Percentiles rank a stretch among this genome's conserved stretches.
Evolutionary conservation across 2,113 vertebrate genomes (phyloP).

Genomic region (Larimichthys polyactis): DNA sequence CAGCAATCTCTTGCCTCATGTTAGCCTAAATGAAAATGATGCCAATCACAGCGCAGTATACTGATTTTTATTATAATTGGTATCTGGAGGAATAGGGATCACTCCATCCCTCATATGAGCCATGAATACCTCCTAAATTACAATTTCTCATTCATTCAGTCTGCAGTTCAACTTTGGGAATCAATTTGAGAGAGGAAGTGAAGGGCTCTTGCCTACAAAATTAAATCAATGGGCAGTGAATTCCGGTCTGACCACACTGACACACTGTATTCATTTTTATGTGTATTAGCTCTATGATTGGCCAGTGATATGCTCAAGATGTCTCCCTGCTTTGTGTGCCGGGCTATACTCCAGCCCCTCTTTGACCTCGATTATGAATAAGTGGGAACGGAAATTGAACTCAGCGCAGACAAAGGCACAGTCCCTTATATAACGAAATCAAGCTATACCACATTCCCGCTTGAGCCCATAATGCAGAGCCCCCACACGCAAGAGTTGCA

Average conservation of each 20-base stretch:
- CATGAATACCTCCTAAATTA: not conserved
- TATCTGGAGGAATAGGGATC: not conserved
- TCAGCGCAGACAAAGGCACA: not conserved
- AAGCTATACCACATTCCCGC: constrained; percentile 10
- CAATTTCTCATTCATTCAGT: not conserved
- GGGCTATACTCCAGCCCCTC: not conserved
- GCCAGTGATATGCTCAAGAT: constrained; percentile 1
- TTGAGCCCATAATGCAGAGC: constrained; percentile 11
- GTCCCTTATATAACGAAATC: constrained; percentile 35
- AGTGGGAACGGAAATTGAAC: constrained; percentile 22
- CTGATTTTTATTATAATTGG: not conserved
- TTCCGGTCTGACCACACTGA: not conserved
- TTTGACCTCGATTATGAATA: constrained; percentile 31
- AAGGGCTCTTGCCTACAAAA: not conserved
- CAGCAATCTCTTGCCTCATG: not conserved
- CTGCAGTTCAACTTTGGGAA: not conserved
- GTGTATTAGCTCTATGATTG: constrained; percentile 8
- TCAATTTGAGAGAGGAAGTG: not conserved
- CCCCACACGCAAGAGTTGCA: constrained; percentile 16
- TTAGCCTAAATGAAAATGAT: not conserved
- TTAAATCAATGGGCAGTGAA: not conserved
- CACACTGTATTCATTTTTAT: not conserved
- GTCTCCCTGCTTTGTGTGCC: not conserved
- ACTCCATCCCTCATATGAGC: not conserved
- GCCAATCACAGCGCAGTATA: not conserved